Base-by-base conservation (phyloP, 2,888 invertebrate genomes). In the Andrena bicolor region DNA sequence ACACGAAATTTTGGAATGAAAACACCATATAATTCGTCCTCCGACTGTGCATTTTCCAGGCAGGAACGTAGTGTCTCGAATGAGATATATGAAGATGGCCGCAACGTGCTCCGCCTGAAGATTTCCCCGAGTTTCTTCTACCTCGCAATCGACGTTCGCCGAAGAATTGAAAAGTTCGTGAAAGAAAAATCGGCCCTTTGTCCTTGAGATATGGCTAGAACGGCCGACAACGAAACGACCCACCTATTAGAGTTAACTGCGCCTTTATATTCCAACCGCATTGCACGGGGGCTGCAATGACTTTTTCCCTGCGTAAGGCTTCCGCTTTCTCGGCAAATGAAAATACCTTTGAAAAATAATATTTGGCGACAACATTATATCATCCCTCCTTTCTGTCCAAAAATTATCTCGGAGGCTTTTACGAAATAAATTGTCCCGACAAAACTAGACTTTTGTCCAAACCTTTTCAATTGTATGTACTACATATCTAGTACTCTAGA, bases 31-130 rank as follows among this genome's bases (percentile, higher is more conserved):
- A 74, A 77, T 77, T 81, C 81, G n/a, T 61, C 53, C 23, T 63
- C 61, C 71, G 69, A 26, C 41, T 70, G 76, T 49, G 66, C 79
- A 73, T 73, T 76, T 61, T 71, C 61, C 70, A 23, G 28, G 26
- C 51, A 26, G 66, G 23, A 28, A 61, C 70, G 66, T 58, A 64
- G 71, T 75, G 75, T 63, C 58, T 26, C 49, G 61, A 80, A 83
- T 58, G 63, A 83, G 65, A 83, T 76, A 61, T 76, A 86, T 65
- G 77, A 86, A 86, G 79, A 86, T 86, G 74, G 84, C 73, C 28
- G 77, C 73, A 86, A 86, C 86, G 86, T 86, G 86, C 86, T 16
- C 13, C 16, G 86, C 76, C 60, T 80, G 16, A 58, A 76, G 73
- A 86, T 83, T 86, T 69, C 48, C 41, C 70, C 10, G 82, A 82